These are phyloP conservation scores for Oscheius sp. DNA, from an alignment of 2,888 invertebrate species.

Conservation along the genomic window DNA sequence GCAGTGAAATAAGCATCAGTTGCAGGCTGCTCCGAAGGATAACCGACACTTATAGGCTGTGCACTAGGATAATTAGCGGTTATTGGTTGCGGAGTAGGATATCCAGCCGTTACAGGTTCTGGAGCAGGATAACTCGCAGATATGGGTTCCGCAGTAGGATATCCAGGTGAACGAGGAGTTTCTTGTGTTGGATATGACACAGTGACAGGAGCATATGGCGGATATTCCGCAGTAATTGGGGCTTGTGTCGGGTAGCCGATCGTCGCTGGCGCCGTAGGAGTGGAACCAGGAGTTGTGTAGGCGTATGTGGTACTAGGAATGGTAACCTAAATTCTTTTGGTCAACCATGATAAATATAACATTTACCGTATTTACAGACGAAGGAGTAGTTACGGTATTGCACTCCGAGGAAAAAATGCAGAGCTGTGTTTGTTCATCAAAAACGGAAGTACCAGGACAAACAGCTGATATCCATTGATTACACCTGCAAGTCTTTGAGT, in stretches of 20 bases:
- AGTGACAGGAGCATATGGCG: too few species aligned
- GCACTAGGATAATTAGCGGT: too few species aligned
- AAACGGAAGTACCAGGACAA: slow-evolving; percentile 56
- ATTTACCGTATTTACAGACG: not conserved
- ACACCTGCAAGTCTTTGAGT: slow-evolving; percentile 5
- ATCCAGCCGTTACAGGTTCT: too few species aligned
- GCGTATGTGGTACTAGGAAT: not conserved
- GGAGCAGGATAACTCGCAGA: not conserved
- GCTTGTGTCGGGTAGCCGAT: not conserved
- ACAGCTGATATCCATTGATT: slow-evolving; percentile 37
- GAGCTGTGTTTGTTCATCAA: slow-evolving; percentile 46
- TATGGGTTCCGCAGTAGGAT: not conserved
- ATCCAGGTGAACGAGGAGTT: not conserved
- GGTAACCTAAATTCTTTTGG: not conserved
- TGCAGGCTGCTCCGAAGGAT: too few species aligned
- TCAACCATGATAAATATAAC: too few species aligned
- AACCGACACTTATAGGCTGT: too few species aligned
- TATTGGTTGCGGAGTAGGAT: too few species aligned
- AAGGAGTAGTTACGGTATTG: not conserved
- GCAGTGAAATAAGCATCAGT: too few species aligned
- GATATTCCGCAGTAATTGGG: too few species aligned
- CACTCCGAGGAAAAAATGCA: slow-evolving; percentile 56
- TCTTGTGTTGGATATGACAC: not conserved
- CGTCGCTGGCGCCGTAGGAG: not conserved
- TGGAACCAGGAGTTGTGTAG: not conserved